These are phyloP conservation scores for Zeugodacus cucurbitae DNA, from an alignment of 1,140 invertebrate species.

Conservation along the genomic window DNA sequence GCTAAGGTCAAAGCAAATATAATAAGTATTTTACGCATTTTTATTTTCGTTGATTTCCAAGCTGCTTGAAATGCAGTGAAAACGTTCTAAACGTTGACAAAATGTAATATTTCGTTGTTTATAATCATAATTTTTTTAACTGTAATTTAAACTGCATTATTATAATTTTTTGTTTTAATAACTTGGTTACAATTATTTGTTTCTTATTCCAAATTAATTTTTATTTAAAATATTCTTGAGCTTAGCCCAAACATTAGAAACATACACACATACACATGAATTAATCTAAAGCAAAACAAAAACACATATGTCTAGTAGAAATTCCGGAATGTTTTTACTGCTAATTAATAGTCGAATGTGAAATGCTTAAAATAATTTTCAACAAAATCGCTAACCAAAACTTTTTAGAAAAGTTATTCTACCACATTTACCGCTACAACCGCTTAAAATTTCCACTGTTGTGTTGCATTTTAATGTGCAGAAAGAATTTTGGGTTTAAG, in stretches of 20 bases:
- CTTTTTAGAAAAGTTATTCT: no score
- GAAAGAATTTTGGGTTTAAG: not conserved
- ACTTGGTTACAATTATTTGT: not conserved
- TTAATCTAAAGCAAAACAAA: not conserved
- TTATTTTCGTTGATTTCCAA: not conserved
- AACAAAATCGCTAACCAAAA: no score
- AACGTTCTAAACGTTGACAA: conserved; percentile 16
- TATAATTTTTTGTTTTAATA: not conserved
- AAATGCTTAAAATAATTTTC: no score
- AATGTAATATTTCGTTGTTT: not conserved
- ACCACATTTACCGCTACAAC: no score
- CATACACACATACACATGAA: not conserved
- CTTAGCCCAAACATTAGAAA: not conserved
- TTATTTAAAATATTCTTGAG: not conserved
- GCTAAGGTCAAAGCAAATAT: not conserved
- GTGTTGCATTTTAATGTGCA: not conserved
- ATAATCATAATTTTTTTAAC: not conserved
- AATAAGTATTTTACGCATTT: not conserved
- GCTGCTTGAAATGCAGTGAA: not conserved
- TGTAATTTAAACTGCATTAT: not conserved
- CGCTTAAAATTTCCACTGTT: no score
- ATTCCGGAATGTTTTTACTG: not conserved
- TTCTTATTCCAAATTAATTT: not conserved
- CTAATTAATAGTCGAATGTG: not conserved
- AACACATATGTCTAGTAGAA: not conserved